These are phyloP conservation scores for Norana najaformis DNA, from an alignment of 2,888 invertebrate genomes.

Conservation along the genomic window DNA sequence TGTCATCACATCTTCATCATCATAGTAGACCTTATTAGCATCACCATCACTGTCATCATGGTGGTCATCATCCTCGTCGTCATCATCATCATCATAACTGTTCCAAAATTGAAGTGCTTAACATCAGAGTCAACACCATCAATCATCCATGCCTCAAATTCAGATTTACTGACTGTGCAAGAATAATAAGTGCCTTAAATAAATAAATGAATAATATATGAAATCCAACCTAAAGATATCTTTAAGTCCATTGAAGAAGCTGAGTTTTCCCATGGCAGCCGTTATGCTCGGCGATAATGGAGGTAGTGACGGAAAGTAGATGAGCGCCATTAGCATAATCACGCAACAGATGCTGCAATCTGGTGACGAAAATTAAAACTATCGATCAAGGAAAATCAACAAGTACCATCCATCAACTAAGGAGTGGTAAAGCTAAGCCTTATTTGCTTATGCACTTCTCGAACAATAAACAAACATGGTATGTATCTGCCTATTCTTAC, in stretches of 20 bases:
- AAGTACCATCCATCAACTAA: not conserved
- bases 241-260: slow-evolving; percentile 40
- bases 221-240: slow-evolving; percentile 41
- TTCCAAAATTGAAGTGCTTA: no score
- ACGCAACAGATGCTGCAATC: slow-evolving; percentile 39
- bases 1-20: no score
- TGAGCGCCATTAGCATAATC: slow-evolving; percentile 38
- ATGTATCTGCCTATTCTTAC: no score
- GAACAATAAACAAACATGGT: no score
- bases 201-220: not conserved
- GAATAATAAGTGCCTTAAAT: not conserved
- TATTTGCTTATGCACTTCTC: not conserved
- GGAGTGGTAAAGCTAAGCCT: not conserved
- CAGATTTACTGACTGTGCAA: no score
- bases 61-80: not conserved
- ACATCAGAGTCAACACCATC: no score
- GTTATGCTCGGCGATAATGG: slow-evolving; percentile 44
- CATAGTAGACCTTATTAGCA: no score
- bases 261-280: slow-evolving; percentile 41
- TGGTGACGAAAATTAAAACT: slow-evolving; percentile 29
- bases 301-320: slow-evolving; percentile 45
- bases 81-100: not conserved
- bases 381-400: not conserved
- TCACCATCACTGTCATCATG: no score
- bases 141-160: no score